A percentile compares a stretch with the other conserved stretches of the same genome.
Conservation (phyloP, 2,113 vertebrate genomes). For the Colius striatus region DNA sequence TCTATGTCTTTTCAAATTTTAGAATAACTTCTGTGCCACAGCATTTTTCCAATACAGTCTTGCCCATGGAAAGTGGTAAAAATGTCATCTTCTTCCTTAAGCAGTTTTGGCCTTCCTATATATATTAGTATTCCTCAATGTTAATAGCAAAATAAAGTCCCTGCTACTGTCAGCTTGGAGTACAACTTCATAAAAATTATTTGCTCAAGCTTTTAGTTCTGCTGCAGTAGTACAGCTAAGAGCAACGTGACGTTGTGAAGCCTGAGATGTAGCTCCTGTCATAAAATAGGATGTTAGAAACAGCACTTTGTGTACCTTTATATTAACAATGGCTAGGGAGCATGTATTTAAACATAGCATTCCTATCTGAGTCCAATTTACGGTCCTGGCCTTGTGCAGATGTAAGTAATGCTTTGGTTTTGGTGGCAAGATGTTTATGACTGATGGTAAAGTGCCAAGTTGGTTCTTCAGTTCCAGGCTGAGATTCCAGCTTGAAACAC, state of each 20-base stretch:
- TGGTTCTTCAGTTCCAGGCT: not conserved
- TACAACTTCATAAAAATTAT: not conserved
- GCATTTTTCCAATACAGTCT: not conserved
- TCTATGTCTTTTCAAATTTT: not conserved
- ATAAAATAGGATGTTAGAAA: not conserved
- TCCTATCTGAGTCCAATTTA: not conserved
- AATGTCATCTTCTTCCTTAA: not conserved
- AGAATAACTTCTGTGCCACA: not conserved
- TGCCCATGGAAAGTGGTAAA: not conserved
- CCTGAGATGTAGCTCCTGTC: not conserved
- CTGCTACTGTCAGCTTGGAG: not conserved
- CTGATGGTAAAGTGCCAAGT: not conserved
- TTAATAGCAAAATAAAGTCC: not conserved
- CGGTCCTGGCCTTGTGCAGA: fast-evolving
- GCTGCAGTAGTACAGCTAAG: not conserved
- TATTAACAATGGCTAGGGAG: not conserved
- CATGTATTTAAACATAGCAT: not conserved
- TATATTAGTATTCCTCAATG: not conserved
- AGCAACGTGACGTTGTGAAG: not conserved
- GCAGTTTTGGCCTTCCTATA: not conserved
- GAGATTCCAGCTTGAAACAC: not conserved
- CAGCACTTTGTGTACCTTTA: not conserved
- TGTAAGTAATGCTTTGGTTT: not conserved
- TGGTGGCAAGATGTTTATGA: not conserved
- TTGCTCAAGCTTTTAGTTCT: not conserved